Conservation (phyloP, 2,113 vertebrate genomes). For the Bos javanicus region DNA sequence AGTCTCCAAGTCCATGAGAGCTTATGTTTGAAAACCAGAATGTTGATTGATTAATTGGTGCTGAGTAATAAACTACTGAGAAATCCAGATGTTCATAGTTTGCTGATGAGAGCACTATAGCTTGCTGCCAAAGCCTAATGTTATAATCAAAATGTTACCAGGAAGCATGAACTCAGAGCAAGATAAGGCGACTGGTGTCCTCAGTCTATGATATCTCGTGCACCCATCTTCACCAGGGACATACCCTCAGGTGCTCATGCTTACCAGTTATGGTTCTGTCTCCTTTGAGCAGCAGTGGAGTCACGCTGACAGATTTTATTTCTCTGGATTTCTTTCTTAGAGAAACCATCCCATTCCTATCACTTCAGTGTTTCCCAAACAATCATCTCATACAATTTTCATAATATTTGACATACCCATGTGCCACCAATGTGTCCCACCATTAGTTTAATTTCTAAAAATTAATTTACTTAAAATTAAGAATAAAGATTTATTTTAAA, state of each 20-base stretch:
- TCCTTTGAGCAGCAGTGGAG: neutral
- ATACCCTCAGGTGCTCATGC: neutral
- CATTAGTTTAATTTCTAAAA: neutral
- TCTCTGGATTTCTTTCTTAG: neutral
- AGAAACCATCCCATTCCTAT: neutral
- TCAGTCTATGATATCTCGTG: rapidly evolving
- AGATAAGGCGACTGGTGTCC: neutral
- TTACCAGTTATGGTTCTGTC: neutral
- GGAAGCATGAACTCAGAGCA: neutral
- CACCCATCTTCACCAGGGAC: neutral
- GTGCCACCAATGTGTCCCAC: neutral
- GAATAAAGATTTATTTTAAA: neutral
- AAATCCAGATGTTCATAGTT: neutral
- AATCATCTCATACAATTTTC: neutral
- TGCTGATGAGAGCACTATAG: neutral
- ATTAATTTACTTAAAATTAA: neutral
- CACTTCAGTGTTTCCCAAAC: neutral
- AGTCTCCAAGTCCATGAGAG: neutral
- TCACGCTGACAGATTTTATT: neutral
- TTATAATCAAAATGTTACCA: neutral
- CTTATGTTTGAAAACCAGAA: slow-evolving; percentile 8
- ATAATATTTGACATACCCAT: neutral
- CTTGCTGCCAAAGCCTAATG: neutral
- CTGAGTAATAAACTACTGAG: neutral
- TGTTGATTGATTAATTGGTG: neutral